phyloP scores from a whole-genome alignment of 2,113 vertebrate species.

The Callaeas wilsoni region DNA sequence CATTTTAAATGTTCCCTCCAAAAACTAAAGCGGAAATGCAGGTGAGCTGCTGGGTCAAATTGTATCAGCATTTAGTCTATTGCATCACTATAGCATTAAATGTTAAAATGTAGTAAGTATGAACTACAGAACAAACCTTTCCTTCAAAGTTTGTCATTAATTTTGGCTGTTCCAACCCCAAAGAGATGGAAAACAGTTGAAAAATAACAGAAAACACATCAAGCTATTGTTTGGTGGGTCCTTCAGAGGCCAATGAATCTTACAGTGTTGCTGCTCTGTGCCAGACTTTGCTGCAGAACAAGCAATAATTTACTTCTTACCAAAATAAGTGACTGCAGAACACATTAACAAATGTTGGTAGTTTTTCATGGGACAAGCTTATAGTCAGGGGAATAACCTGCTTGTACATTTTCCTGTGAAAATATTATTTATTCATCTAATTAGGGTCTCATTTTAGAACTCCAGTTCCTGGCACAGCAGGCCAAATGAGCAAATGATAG shows the following conservation, averaged over 20 bases:
- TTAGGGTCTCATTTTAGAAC: not conserved
- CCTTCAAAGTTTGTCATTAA: constrained; percentile 37
- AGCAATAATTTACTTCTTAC: not conserved
- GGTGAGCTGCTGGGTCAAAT: not conserved
- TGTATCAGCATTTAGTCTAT: constrained; percentile 1
- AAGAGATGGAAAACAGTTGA: not conserved
- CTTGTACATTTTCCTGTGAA: not conserved
- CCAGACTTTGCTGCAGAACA: not conserved
- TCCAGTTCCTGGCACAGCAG: not conserved
- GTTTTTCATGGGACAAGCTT: not conserved
- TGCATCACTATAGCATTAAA: constrained; percentile 67
- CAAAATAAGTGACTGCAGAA: not conserved
- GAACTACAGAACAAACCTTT: constrained; percentile 70
- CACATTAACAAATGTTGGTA: not conserved
- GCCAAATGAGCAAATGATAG: not conserved
- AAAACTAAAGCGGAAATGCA: not conserved
- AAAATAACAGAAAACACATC: constrained; percentile 17
- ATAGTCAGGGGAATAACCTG: not conserved
- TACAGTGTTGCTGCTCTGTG: not conserved
- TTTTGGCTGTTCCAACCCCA: constrained; percentile 13
- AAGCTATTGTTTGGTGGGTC: not conserved
- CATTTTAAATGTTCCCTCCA: not conserved
- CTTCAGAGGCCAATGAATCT: constrained; percentile 7
- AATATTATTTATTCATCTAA: not conserved
- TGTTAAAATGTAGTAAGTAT: constrained; percentile 73